phyloP scores from a whole-genome alignment of 1,140 invertebrate species.

The Theocolax elegans region DNA sequence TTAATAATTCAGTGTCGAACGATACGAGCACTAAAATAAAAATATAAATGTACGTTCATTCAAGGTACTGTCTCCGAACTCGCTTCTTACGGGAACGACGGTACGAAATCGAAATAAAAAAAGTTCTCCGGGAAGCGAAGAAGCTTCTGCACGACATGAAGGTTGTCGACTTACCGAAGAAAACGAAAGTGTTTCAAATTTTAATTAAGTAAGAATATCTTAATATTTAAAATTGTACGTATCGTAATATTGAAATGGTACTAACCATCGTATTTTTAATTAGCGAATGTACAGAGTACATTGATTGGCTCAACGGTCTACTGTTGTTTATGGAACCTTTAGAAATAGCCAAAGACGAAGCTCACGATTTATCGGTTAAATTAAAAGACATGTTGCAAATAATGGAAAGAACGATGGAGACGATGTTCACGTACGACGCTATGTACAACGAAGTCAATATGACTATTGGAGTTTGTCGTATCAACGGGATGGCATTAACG shows the following conservation, averaged over 20 bases:
- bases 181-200: slow-evolving; percentile 62
- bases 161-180: slow-evolving; percentile 64
- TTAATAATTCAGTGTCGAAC: no score
- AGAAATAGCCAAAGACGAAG: slow-evolving; percentile 52
- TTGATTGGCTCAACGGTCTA: slow-evolving; percentile 60
- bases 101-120: slow-evolving; percentile 70
- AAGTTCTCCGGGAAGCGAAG: slow-evolving; percentile 71
- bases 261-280: slow-evolving; percentile 12
- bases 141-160: slow-evolving; percentile 70
- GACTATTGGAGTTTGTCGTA: slow-evolving; percentile 47
- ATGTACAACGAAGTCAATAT: slow-evolving; percentile 57
- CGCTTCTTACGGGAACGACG: slow-evolving; percentile 69
- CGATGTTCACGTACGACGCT: slow-evolving; percentile 58
- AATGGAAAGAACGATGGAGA: slow-evolving; percentile 58
- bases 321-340: slow-evolving; percentile 64
- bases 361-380: slow-evolving; percentile 55
- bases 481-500: slow-evolving; percentile 48
- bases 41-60: no score
- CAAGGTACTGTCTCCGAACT: slow-evolving; percentile 63
- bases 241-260: not conserved
- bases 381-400: slow-evolving; percentile 53
- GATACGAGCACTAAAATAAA: no score
- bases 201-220: slow-evolving; percentile 58
- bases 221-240: not conserved
- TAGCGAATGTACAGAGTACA: slow-evolving; percentile 54